Conservation (phyloP, 2,113 vertebrate species). For the Damaliscus lunatus region DNA sequence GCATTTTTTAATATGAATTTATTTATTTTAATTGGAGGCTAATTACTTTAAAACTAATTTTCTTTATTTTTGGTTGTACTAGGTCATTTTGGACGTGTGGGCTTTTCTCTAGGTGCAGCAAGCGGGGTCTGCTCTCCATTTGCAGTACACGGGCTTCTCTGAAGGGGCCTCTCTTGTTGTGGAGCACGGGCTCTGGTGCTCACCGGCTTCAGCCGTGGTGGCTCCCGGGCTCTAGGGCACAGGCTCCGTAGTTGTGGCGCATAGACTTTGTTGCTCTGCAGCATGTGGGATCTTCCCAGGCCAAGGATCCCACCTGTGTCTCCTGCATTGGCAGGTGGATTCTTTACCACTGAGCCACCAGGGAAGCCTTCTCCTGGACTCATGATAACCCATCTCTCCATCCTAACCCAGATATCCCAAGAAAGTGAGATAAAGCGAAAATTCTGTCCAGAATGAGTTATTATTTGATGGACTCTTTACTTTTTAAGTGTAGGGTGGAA, state of each 20-base stretch:
- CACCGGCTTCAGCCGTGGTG: not conserved
- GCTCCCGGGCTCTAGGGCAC: fast-evolving
- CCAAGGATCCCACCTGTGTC: not conserved
- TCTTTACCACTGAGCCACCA: not conserved
- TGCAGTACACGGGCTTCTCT: fast-evolving
- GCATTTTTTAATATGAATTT: no score
- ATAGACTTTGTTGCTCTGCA: not conserved
- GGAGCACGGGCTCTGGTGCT: fast-evolving
- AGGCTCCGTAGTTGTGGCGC: not conserved
- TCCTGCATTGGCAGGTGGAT: not conserved
- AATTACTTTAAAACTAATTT: not conserved
- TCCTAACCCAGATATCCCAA: not conserved
- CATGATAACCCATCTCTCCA: not conserved
- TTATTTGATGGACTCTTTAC: not conserved
- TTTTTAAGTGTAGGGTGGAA: not conserved
- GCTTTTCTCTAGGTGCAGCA: not conserved
- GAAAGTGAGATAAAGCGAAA: not conserved
- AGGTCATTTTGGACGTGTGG: not conserved
- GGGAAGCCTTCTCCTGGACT: not conserved
- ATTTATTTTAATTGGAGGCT: no score
- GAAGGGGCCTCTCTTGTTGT: not conserved
- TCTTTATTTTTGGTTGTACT: not conserved
- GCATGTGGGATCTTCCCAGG: not conserved
- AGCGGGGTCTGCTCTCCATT: fast-evolving
- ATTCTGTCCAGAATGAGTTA: not conserved